Base-by-base conservation (phyloP, 2,797 vertebrate genomes). In the Pipistrellus pygmaeus region DNA sequence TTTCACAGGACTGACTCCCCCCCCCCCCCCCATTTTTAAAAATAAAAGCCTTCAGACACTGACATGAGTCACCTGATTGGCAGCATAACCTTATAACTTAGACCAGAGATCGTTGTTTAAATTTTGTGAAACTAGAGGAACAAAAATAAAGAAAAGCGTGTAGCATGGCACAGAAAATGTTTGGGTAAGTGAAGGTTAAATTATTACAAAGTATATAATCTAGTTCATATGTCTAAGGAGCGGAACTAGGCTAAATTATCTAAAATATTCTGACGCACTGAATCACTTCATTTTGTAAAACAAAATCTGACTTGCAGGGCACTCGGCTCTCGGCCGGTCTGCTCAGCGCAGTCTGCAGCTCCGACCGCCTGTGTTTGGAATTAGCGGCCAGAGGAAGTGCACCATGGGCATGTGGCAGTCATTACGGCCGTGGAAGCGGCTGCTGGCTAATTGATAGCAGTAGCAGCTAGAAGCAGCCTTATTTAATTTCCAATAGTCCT, bases 391-490 rank as follows among this genome's bases (percentile, higher is more conserved):
- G 97, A 93, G 97, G 96, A 98, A 95, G 94, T 62, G 32, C 68
- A 0, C 87, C 51, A 66, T 20, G 0, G 75, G 91, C 97, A 96
- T 90, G 80, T 96, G 97, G 97, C 96, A 95, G 92, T 96, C 95
- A 95, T 97, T 96, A 95, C 0, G 69, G 89, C 96, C 44, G 23
- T 97, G 97, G 97, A 97, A 96, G 95, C 96, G 96, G 95, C 96
- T 97, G 95, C 97, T 75, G 83, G 92, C 96, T 97, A 97, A 97
- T 97, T 97, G 97, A 97, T 93, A 95, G 95, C 97, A 97, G 97
- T 94, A 95, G 96, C 96, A 77, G 95, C 95, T 93, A 94, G 91
- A 89, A 86, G 44, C 94, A 97, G 95, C 91, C 94, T 95, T 91
- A 15, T 92, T 97, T 97, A 85, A 97, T 97, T 97, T 94, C 94